Evolutionary conservation across 2,797 vertebrate species (phyloP).

Genomic region (Chanos chanos): DNA sequence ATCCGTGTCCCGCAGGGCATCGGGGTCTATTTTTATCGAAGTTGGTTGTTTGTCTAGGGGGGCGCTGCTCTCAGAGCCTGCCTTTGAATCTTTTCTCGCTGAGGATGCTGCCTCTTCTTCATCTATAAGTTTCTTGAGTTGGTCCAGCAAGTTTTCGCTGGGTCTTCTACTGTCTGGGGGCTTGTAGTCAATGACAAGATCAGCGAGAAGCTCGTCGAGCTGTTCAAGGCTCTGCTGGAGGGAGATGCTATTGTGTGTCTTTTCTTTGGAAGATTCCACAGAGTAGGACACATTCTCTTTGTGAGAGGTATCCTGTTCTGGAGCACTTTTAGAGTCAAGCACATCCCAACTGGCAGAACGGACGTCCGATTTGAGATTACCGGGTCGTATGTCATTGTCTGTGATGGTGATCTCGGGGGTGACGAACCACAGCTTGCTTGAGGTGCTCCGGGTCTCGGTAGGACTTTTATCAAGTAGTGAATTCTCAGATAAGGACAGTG

Average conservation of each 20-base stretch:
- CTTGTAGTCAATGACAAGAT: conserved; percentile 94
- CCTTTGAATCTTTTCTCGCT: conserved; percentile 65
- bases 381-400: conserved; percentile 86
- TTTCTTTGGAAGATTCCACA: conserved; percentile 70
- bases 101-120: conserved; percentile 72
- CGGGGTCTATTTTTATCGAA: conserved; percentile 69
- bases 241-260: conserved; percentile 69
- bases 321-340: conserved; percentile 68
- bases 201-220: conserved; percentile 92
- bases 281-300: conserved; percentile 54
- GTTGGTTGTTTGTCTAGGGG: conserved; percentile 84
- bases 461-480: conserved; percentile 89
- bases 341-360: conserved; percentile 83
- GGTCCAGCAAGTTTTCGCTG: conserved; percentile 81
- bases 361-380: conserved; percentile 67
- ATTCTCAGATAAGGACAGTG: conserved; percentile 93
- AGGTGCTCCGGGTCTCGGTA: conserved; percentile 60
- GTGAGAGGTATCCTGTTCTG: conserved; percentile 52
- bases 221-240: conserved; percentile 94
- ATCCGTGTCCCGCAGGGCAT: conserved; percentile 66
- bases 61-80: conserved; percentile 55
- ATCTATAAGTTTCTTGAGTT: conserved; percentile 85
- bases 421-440: conserved; percentile 87
- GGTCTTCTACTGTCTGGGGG: conserved; percentile 71
- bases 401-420: conserved; percentile 98